Base-by-base conservation (phyloP, 1,140 invertebrate genomes). In the Aporrectodea caliginosa region DNA sequence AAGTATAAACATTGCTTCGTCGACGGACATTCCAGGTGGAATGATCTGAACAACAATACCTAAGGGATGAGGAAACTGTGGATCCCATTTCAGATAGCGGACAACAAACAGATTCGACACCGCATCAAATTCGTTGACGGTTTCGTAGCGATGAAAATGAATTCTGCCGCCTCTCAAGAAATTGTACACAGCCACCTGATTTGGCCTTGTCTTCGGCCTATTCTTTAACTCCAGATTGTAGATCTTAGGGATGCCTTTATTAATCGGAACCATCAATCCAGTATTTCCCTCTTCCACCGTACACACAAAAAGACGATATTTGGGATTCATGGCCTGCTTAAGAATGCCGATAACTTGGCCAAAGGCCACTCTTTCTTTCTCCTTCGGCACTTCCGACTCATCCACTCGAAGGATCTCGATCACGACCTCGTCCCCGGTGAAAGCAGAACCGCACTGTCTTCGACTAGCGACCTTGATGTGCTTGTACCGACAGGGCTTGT, bases 61-160 rank as follows among this genome's bases (percentile, higher is more conserved):
- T 1, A 87, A 43, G 2, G 87, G 85, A 27, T 81, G 81, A 27
- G 80, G 74, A 32, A 83, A 81, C 1, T 78, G 79, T 34, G 79
- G 78, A 34, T 85, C 81, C 85, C 85, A 88, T 27, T 84, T 84
- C 69, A 87, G 58, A 78, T 84, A 86, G 12, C 83, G 78, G 29
- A 87, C 86, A n/a, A 86, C 79, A 84, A 86, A 87, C 68, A 87
- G 72, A 69, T 86, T 84, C 2, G 77, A 79, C n/a, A 78, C 33
- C 22, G 80, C 74, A n/a, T 84, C 75, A 2, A 69, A 33, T 0
- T 77, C 76, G 72, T 84, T 78, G 27, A 86, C 74, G 33, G 82
- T 83, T 69, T 84, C 85, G 76, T 82, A 83, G 31, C 84, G 81
- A 78, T 82, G 81, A 68, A 85, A 83, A 34, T 69, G 71, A 14